Evolutionary conservation across 2,888 invertebrate genomes (phyloP).

Genomic region (Ophion obscuratus): DNA sequence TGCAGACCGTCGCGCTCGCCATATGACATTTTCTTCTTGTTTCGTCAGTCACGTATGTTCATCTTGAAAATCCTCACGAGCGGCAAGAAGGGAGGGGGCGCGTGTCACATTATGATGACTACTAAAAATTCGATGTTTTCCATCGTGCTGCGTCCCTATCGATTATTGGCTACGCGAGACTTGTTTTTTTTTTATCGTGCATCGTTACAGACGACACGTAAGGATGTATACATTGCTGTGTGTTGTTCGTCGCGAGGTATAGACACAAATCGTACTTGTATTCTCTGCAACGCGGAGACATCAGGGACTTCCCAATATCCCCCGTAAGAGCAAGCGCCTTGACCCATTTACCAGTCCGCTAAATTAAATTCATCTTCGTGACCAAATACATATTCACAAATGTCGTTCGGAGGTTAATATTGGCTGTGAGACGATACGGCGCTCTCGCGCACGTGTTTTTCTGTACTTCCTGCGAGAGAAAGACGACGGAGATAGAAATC

Average conservation of each 20-base stretch:
- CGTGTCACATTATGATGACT: background rate
- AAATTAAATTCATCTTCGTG: constrained; percentile 22
- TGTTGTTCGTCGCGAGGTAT: constrained; percentile 4
- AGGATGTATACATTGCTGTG: background rate
- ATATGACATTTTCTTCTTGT: constrained; percentile 7
- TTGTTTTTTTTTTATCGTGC: no score
- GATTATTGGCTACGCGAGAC: constrained; percentile 16
- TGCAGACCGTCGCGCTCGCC: background rate
- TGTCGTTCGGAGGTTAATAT: background rate
- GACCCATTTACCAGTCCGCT: constrained; percentile 1
- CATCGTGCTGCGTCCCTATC: background rate
- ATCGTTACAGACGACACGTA: constrained; percentile 1
- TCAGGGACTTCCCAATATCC: background rate
- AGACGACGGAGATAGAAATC: no score
- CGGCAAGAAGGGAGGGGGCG: background rate
- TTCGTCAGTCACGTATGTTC: background rate
- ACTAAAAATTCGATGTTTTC: constrained; percentile 15
- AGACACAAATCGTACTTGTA: constrained; percentile 10
- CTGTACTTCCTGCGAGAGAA: no score
- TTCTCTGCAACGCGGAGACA: background rate
- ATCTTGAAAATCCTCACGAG: background rate
- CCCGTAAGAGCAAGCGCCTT: background rate
- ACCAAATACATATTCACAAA: background rate
- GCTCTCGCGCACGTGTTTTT: no score
- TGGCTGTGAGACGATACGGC: no score